Conservation (phyloP, 2,888 invertebrate species). For the Erebia ligea region DNA sequence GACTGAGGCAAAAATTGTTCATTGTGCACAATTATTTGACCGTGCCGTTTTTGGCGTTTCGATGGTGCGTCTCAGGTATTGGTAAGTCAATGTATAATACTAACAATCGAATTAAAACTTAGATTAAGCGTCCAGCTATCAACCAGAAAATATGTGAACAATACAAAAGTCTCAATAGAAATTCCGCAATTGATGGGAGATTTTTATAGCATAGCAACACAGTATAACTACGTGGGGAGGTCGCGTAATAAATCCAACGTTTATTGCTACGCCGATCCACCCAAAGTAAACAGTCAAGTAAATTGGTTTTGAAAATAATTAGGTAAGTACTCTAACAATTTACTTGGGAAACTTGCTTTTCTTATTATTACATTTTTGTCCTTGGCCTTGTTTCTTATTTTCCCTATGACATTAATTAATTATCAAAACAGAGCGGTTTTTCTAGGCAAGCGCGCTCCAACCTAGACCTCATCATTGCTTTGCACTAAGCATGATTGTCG, state of each 20-base stretch:
- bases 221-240: conserved; percentile 29
- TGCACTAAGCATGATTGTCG: too few species aligned
- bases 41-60: too few species aligned
- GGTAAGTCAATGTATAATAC: too few species aligned
- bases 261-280: conserved; percentile 29
- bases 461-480: too few species aligned
- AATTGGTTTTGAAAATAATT: conserved; percentile 19
- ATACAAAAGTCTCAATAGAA: not conserved
- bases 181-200: not conserved
- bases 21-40: too few species aligned
- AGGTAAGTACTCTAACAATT: conserved; percentile 5
- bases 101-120: too few species aligned
- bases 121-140: too few species aligned
- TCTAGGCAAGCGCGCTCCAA: too few species aligned
- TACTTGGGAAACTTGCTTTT: not conserved
- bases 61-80: too few species aligned
- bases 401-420: not conserved
- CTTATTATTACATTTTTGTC: not conserved
- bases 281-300: conserved; percentile 28
- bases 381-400: conserved; percentile 1
- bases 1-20: too few species aligned
- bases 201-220: conserved; percentile 23
- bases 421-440: not conserved
- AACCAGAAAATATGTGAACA: not conserved
- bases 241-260: conserved; percentile 32